Evolutionary conservation across 2,797 vertebrate genomes (phyloP).

Genomic region (Sciaenops ocellatus): DNA sequence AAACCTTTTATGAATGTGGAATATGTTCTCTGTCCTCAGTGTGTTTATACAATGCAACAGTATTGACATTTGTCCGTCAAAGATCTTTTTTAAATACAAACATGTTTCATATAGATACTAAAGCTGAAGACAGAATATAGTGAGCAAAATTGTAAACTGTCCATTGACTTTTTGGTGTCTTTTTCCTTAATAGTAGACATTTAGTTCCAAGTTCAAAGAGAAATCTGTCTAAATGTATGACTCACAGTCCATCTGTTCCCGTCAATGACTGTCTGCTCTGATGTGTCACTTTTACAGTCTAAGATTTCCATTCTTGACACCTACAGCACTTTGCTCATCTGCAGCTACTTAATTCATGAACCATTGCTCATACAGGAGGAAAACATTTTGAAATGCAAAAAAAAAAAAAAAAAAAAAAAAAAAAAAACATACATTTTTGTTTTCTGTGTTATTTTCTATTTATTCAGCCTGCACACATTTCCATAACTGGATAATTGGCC

Average conservation of each 20-base stretch:
- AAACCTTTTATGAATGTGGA: conserved; percentile 1
- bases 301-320: conserved; percentile 35
- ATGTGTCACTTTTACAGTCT: conserved; percentile 49
- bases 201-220: conserved; percentile 29
- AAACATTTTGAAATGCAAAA: neutral
- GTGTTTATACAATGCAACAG: neutral
- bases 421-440: neutral
- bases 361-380: conserved; percentile 1
- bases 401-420: neutral
- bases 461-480: conserved; percentile 16
- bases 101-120: conserved; percentile 7
- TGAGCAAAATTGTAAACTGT: neutral
- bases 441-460: conserved; percentile 17
- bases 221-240: conserved; percentile 14
- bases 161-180: neutral
- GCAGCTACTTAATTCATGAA: neutral
- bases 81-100: neutral
- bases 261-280: conserved; percentile 41
- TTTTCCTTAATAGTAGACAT: neutral
- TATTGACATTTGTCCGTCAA: neutral
- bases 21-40: neutral
- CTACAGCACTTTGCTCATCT: neutral
- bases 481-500: conserved; percentile 27
- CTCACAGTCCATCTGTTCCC: conserved; percentile 32
- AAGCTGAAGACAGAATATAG: neutral